phyloP scores from a whole-genome alignment of 64 coral and sea anemone species.

The Catalaphyllia jardinei region DNA sequence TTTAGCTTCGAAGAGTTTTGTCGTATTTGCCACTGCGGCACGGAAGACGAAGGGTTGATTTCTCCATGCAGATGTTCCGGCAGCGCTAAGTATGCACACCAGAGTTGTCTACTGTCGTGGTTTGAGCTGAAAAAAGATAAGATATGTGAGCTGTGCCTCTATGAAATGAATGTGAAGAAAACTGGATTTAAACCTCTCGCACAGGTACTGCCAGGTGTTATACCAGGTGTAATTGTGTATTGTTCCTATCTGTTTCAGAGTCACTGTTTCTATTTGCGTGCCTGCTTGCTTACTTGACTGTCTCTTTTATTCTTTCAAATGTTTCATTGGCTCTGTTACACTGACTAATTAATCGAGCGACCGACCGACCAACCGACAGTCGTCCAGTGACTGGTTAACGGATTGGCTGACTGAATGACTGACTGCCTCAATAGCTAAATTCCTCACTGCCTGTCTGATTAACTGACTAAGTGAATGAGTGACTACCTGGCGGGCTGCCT shows the following conservation, averaged over 20 bases:
- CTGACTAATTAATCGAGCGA: too few relatives aligned
- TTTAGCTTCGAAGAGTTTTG: conserved; percentile 15
- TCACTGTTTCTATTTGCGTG: too few relatives aligned
- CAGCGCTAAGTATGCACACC: conserved; percentile 33
- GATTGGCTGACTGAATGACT: background rate
- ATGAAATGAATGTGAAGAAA: conserved; percentile 24
- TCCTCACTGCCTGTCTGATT: background rate
- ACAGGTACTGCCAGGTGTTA: background rate
- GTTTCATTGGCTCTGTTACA: too few relatives aligned
- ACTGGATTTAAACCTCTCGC: conserved; percentile 36
- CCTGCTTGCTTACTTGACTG: too few relatives aligned
- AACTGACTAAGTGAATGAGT: too few relatives aligned
- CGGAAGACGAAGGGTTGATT: conserved; percentile 2
- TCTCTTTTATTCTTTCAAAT: too few relatives aligned
- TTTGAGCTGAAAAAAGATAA: conserved; percentile 40
- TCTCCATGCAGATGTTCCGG: conserved; percentile 45
- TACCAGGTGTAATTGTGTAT: too few relatives aligned
- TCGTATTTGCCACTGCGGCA: conserved; percentile 47
- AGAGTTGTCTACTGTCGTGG: conserved; percentile 50
- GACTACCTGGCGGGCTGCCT: too few relatives aligned
- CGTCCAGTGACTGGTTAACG: background rate
- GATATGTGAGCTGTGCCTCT: conserved; percentile 49
- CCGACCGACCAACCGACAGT: too few relatives aligned
- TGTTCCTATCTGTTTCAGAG: too few relatives aligned
- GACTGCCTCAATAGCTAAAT: background rate